phyloP scores from a whole-genome alignment of 2,888 invertebrate species.

The Brachycybe producta region DNA sequence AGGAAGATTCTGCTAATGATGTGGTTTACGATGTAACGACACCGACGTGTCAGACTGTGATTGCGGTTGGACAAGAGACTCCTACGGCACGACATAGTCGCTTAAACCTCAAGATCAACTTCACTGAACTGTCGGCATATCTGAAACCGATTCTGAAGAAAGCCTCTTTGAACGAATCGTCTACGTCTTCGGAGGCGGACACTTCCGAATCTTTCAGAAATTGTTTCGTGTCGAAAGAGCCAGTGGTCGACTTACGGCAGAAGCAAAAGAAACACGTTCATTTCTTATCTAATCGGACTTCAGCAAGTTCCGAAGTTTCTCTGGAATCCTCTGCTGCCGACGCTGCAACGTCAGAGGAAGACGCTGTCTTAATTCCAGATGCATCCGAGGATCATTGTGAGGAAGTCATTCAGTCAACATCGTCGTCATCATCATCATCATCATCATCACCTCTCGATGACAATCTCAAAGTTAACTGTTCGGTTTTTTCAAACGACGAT shows the following conservation, averaged over 20 bases:
- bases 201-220: conserved; percentile 35
- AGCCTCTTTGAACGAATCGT: conserved; percentile 27
- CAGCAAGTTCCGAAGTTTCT: conserved; percentile 8
- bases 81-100: background rate
- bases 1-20: background rate
- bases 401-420: background rate
- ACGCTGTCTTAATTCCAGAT: too few species aligned
- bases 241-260: conserved; percentile 32
- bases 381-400: conserved; percentile 1
- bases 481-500: too few species aligned
- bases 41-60: conserved; percentile 8
- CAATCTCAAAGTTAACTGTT: too few species aligned
- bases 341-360: too few species aligned
- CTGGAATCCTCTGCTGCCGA: background rate
- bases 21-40: too few species aligned
- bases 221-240: conserved; percentile 31
- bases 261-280: conserved; percentile 35
- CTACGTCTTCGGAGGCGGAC: conserved; percentile 28
- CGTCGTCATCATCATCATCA: too few species aligned
- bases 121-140: conserved; percentile 9
- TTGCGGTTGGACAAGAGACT: conserved; percentile 1
- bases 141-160: conserved; percentile 45
- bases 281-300: conserved; percentile 24
- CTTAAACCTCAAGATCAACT: conserved; percentile 11
- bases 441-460: too few species aligned